phyloP scores from a whole-genome alignment of 2,797 vertebrate species.

The Protonibea diacanthus region DNA sequence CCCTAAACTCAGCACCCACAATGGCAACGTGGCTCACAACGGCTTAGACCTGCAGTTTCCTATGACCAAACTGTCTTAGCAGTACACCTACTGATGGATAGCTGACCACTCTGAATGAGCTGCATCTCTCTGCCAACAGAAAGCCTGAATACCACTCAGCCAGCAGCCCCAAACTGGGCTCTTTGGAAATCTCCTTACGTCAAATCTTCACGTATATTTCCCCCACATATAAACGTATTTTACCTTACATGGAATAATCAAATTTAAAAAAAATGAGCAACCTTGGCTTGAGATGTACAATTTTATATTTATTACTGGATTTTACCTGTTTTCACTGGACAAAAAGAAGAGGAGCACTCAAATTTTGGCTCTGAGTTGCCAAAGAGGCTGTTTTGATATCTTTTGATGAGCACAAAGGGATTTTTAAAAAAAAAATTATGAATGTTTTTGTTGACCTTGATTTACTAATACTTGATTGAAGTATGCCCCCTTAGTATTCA shows the following conservation, averaged over 20 bases:
- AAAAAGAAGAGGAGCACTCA: conserved; percentile 18
- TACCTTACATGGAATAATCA: neutral
- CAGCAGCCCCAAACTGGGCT: conserved; percentile 32
- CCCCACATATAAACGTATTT: conserved; percentile 7
- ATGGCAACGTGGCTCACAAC: conserved; percentile 84
- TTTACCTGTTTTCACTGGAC: conserved; percentile 59
- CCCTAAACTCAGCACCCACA: conserved; percentile 73
- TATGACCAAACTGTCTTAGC: conserved; percentile 83
- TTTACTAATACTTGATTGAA: neutral
- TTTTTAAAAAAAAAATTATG: conserved; percentile 23
- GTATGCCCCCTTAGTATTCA: neutral
- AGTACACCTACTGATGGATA: conserved; percentile 16
- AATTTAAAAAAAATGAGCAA: conserved; percentile 1
- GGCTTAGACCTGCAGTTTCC: conserved; percentile 81
- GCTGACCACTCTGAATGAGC: conserved; percentile 44
- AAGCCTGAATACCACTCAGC: conserved; percentile 19
- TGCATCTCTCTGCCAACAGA: conserved; percentile 32
- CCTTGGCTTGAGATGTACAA: conserved; percentile 30
- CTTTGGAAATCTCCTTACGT: conserved; percentile 15
- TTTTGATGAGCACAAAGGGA: conserved; percentile 41
- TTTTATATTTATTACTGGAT: conserved; percentile 63
- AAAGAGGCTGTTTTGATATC: conserved; percentile 1
- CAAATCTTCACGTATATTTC: neutral
- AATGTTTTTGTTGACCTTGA: conserved; percentile 7
- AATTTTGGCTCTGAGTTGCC: neutral